Evolutionary conservation across 2,888 invertebrate species (phyloP), one percentile per base, ranked within the genome.

Genomic region (Platerodrilus igneus): DNA sequence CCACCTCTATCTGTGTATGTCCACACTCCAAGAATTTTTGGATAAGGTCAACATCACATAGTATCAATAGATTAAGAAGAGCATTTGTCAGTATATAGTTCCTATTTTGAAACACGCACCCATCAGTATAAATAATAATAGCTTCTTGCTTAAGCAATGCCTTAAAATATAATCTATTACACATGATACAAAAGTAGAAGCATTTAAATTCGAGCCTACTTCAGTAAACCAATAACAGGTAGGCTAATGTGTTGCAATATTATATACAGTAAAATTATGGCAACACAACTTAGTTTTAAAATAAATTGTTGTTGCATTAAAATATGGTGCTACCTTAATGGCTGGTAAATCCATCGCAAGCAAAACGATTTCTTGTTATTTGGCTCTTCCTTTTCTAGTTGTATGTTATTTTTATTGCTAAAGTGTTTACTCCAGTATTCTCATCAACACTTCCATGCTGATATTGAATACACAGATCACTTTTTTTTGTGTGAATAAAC

Each of bases 1-100:
- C 63, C 9, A 51, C 53, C 37, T 63, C 58, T 57, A 62, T 62
- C 46, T 62, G 59, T 1, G 62, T 58, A 42, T 63, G 62, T 7
- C 60, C 62, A 9, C 49, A 49, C 28, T n/a, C 14, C 4, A 32
- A 8, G 9, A 16, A 32, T 10, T 32, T 16, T n/a, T n/a, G n/a
- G n/a, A n/a, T n/a, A 3, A 27, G n/a, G 2, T 4, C 2, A 5
- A 17, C 11, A 5, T 4, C 3, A 9, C 10, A 7, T 2, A 28
- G 1, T 4, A 17, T 17, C 1, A 17, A 3, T 5, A 28, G 18
- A n/a, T 28, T 28, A 1, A 20, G 13, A 2, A 30, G 20, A 2
- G 30, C 30, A 30, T 30, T 30, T 1, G 30, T 8, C 20, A 30
- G 4, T 13, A 2, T 19, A 3, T 2, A 3, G 10, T 30, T 30